A percentile compares a stretch with the other conserved stretches of the same genome.
phyloP scores from a whole-genome alignment of 2,113 vertebrate genomes.

The Ciconia maguari region DNA sequence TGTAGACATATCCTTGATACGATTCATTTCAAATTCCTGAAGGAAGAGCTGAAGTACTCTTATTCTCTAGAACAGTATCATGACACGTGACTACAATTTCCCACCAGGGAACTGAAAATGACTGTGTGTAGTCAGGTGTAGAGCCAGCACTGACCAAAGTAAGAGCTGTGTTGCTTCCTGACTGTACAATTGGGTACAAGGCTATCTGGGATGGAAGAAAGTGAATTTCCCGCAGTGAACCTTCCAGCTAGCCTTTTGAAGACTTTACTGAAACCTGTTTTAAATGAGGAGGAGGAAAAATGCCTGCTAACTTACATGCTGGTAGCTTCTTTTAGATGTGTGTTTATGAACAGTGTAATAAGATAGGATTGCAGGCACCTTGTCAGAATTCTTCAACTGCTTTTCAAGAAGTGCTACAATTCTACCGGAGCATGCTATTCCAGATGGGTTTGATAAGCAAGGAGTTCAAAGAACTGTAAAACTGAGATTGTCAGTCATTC shows the following conservation, averaged over 20 bases:
- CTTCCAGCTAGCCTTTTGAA: background rate
- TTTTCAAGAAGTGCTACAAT: background rate
- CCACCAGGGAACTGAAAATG: background rate
- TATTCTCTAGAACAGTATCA: background rate
- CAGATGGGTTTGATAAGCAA: background rate
- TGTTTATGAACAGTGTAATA: background rate
- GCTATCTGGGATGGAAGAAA: background rate
- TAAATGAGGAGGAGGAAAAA: background rate
- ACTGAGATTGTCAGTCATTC: background rate
- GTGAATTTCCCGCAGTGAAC: background rate
- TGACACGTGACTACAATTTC: background rate
- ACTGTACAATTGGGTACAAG: background rate
- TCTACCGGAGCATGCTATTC: background rate
- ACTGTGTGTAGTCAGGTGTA: background rate
- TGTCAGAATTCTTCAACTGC: background rate
- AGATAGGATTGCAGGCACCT: background rate
- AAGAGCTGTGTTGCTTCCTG: background rate
- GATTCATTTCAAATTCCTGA: background rate
- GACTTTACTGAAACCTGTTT: background rate
- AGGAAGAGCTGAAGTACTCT: background rate
- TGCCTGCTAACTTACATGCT: background rate
- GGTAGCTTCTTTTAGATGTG: background rate
- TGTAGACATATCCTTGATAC: background rate
- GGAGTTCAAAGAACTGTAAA: background rate
- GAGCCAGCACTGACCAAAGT: background rate